Evolutionary conservation across 2,113 vertebrate species (phyloP).

Genomic region (Macrotis lagotis): DNA sequence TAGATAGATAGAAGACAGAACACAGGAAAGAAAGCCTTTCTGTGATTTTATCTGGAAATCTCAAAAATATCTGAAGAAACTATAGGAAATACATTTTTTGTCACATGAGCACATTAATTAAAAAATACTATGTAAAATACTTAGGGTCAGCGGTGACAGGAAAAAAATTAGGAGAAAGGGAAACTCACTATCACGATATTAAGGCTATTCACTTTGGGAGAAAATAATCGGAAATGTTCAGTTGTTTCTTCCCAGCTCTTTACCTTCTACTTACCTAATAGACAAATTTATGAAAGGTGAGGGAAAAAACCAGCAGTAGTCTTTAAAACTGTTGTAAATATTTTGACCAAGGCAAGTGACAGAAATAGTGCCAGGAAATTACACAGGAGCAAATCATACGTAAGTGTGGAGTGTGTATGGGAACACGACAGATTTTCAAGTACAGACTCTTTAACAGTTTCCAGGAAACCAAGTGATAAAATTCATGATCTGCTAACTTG

Average conservation of each 20-base stretch:
- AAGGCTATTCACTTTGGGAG: slow-evolving; percentile 11
- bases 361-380: slow-evolving; percentile 1
- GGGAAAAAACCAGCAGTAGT: neutral
- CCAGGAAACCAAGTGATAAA: neutral
- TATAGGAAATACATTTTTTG: too few species aligned
- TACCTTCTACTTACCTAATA: slow-evolving; percentile 2
- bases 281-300: neutral
- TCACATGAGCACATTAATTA: neutral
- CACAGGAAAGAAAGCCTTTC: neutral
- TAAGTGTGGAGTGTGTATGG: neutral
- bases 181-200: neutral
- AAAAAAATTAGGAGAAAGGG: neutral
- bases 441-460: slow-evolving; percentile 1
- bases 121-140: neutral
- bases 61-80: neutral
- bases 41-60: neutral
- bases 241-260: neutral
- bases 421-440: neutral
- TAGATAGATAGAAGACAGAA: neutral
- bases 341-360: slow-evolving; percentile 17
- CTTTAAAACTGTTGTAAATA: slow-evolving; percentile 32
- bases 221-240: slow-evolving; percentile 10
- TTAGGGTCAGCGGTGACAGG: neutral
- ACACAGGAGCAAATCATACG: neutral
- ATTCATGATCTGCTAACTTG: neutral